These are phyloP conservation scores for Clinocottus analis DNA, from an alignment of 2,113 vertebrate genomes.

Conservation along the genomic window DNA sequence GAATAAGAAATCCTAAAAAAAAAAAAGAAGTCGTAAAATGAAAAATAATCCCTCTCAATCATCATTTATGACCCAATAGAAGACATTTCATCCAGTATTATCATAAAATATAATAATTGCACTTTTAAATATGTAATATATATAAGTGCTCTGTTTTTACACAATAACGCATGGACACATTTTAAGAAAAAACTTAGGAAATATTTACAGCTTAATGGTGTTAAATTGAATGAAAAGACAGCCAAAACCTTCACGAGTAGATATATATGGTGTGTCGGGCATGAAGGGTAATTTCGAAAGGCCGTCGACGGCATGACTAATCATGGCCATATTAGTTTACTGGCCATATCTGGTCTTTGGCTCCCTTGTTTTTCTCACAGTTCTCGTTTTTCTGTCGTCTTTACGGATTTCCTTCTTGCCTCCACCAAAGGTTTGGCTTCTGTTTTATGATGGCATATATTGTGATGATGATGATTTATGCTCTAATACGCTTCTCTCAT, in stretches of 20 bases:
- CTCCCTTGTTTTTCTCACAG: slow-evolving; percentile 70
- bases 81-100: background rate
- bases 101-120: background rate
- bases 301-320: slow-evolving; percentile 66
- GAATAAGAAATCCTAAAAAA: too few relatives aligned
- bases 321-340: slow-evolving; percentile 65
- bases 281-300: slow-evolving; percentile 42
- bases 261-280: background rate
- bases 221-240: background rate
- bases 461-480: slow-evolving; percentile 77
- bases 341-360: slow-evolving; percentile 61
- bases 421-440: slow-evolving; percentile 51
- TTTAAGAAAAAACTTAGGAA: too few relatives aligned
- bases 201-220: background rate
- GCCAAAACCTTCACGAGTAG: background rate
- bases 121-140: background rate
- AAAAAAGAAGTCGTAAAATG: too few relatives aligned
- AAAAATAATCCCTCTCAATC: too few relatives aligned
- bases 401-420: slow-evolving; percentile 44
- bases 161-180: background rate
- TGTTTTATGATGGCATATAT: slow-evolving; percentile 65
- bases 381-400: slow-evolving; percentile 65
- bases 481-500: slow-evolving; percentile 53
- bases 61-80: too few relatives aligned
- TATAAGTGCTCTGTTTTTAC: background rate